Evolutionary conservation across 2,888 invertebrate genomes (phyloP).

Genomic region (Hypomecis punctinalis): DNA sequence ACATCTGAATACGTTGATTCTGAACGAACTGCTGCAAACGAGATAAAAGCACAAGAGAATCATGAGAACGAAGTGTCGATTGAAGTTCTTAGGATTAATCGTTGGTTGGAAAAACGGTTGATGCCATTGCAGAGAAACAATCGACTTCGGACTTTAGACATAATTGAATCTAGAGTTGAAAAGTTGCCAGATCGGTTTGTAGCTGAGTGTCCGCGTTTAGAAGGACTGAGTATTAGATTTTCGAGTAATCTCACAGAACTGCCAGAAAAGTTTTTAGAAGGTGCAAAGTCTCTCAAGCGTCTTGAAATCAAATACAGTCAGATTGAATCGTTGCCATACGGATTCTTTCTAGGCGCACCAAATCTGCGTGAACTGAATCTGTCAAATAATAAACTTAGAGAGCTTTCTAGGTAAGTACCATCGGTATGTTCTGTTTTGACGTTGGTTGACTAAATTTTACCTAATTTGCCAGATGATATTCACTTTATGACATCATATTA

Average conservation of each 20-base stretch:
- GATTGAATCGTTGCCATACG: not conserved
- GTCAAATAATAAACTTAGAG: not conserved
- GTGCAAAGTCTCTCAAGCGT: not conserved
- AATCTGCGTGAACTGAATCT: not conserved
- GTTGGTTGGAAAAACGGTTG: not conserved
- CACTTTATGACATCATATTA: no score
- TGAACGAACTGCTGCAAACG: no score
- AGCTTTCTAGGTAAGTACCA: not conserved
- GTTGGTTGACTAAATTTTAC: no score
- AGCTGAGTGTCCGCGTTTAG: not conserved
- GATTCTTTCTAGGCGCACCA: not conserved
- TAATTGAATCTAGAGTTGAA: not conserved
- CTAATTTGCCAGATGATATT: no score
- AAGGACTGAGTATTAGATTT: not conserved
- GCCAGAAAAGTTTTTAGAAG: not conserved
- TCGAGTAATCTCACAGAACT: not conserved
- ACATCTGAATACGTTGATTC: no score
- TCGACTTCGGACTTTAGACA: not conserved
- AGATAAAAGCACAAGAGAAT: no score
- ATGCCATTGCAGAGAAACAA: not conserved
- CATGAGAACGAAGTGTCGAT: no score
- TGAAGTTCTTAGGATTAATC: not conserved
- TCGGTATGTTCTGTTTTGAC: no score
- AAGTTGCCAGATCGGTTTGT: not conserved
- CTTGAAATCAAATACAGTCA: not conserved